Evolutionary conservation across 2,797 vertebrate genomes (phyloP).

Genomic region (Danio kyathit): DNA sequence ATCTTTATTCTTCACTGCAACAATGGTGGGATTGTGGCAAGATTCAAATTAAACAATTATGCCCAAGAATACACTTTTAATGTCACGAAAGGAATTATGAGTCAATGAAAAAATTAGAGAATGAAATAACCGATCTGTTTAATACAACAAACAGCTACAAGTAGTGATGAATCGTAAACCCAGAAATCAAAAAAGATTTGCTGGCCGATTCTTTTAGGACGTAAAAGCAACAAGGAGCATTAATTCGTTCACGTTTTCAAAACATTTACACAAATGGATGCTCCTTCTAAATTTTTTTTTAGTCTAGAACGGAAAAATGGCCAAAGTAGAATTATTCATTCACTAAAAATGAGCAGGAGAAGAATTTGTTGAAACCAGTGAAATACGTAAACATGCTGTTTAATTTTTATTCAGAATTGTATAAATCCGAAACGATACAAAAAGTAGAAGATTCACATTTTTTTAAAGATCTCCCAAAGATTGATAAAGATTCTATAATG

Average conservation of each 20-base stretch:
- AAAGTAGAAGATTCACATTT: not conserved
- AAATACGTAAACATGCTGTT: not conserved
- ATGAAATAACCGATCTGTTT: not conserved
- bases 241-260: no score
- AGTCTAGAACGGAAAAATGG: not conserved
- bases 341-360: not conserved
- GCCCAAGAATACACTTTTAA: slow-evolving; percentile 26
- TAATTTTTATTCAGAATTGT: not conserved
- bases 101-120: not conserved
- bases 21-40: slow-evolving; percentile 1
- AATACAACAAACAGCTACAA: not conserved
- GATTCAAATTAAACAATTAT: slow-evolving; percentile 6
- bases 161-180: not conserved
- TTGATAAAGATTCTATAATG: not conserved
- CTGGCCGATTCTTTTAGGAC: not conserved
- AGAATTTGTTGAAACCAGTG: not conserved
- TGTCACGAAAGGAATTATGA: slow-evolving; percentile 6
- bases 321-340: not conserved
- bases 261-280: not conserved
- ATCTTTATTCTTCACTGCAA: not conserved
- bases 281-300: not conserved
- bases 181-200: not conserved
- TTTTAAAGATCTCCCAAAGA: not conserved
- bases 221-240: not conserved
- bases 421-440: not conserved